A percentile compares a stretch with the other conserved stretches of the same genome.
These are phyloP conservation scores for Tragopan temminckii DNA, from an alignment of 2,797 vertebrate species.

Conservation along the genomic window DNA sequence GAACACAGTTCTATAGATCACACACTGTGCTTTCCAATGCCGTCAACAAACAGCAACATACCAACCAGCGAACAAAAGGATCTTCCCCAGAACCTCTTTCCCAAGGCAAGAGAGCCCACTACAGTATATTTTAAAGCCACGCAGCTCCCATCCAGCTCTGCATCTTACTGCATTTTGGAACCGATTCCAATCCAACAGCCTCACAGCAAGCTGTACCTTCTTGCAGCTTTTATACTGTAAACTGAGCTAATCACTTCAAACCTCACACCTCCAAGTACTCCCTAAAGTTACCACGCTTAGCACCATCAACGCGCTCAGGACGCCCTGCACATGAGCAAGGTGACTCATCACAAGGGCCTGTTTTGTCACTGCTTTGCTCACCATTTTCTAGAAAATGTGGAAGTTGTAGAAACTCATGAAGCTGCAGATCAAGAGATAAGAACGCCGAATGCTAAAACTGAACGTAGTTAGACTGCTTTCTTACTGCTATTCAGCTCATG, in stretches of 20 bases:
- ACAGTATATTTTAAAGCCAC: background rate
- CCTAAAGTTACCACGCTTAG: background rate
- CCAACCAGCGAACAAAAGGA: background rate
- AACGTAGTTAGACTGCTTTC: background rate
- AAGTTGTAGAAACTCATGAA: background rate
- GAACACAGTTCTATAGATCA: background rate
- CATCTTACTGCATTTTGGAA: no score
- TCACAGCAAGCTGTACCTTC: background rate
- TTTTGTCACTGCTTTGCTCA: background rate
- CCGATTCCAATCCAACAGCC: no score
- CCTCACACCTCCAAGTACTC: background rate
- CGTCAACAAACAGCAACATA: background rate
- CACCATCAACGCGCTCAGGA: accelerated
- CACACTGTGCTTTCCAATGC: background rate
- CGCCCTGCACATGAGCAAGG: background rate
- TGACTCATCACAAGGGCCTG: background rate
- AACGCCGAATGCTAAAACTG: background rate
- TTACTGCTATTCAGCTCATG: background rate
- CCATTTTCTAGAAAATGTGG: background rate
- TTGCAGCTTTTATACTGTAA: background rate
- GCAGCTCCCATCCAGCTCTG: background rate
- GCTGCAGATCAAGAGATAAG: background rate
- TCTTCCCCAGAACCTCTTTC: background rate
- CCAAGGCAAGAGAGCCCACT: background rate
- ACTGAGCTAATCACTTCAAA: background rate